These are phyloP conservation scores for Bruchidius siliquastri DNA, from an alignment of 2,888 invertebrate species.

Conservation along the genomic window DNA sequence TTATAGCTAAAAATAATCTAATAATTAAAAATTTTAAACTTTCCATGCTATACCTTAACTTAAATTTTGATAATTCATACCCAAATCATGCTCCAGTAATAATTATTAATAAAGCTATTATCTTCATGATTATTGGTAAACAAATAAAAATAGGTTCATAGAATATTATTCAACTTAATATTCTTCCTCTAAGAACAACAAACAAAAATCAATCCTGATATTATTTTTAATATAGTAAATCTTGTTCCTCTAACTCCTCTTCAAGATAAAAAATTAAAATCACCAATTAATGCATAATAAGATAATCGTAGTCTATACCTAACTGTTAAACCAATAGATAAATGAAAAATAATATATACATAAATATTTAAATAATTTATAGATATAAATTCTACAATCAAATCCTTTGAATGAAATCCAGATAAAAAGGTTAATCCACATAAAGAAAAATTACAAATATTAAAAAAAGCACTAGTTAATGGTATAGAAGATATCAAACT, in stretches of 20 bases:
- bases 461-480: constrained; percentile 50
- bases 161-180: constrained; percentile 56
- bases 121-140: constrained; percentile 52
- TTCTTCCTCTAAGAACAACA: constrained; percentile 52
- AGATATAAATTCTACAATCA: constrained; percentile 56
- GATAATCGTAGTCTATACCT: constrained; percentile 38
- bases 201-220: constrained; percentile 48
- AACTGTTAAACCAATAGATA: constrained; percentile 57
- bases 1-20: constrained; percentile 41
- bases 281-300: constrained; percentile 52
- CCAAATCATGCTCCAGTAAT: constrained; percentile 47
- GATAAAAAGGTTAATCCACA: constrained; percentile 33
- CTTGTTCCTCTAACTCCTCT: constrained; percentile 52
- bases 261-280: constrained; percentile 49
- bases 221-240: constrained; percentile 48
- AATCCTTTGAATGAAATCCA: constrained; percentile 58
- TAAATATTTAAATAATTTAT: constrained; percentile 53
- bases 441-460: constrained; percentile 35
- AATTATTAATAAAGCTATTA: constrained; percentile 53
- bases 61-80: constrained; percentile 48
- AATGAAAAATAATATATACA: constrained; percentile 53
- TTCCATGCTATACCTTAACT: constrained; percentile 44
- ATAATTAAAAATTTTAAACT: constrained; percentile 38
- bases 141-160: constrained; percentile 51
- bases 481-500: constrained; percentile 50